Evolutionary conservation across 2,113 vertebrate species (phyloP), one percentile per base, ranked within the genome.

Genomic region (Herpetotheres cachinnans): DNA sequence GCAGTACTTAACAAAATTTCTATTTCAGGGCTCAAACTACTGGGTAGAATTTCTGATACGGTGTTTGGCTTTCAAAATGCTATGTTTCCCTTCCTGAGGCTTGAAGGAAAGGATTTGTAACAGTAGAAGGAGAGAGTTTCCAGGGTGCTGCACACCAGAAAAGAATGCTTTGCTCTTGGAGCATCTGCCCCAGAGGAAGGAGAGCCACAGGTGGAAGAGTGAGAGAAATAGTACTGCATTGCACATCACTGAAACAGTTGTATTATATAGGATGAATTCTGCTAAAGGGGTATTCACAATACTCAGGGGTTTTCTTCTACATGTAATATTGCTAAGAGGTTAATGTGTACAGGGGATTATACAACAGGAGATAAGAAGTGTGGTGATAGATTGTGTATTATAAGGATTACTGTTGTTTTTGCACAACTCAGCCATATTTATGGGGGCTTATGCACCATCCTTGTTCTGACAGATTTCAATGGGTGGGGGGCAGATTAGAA

Each of bases 21-120:
- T 95, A 83, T 97, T 95, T 94, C 71, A 92, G 58, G 42, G 54
- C 22, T 94, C 82, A 89, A 95, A 95, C 62, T 81, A 59, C 88
- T 0, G 70, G 90, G 82, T 92, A 81, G 87, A 77, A 63, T 90
- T 93, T 83, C 52, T 87, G 25, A 65, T 91, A 50, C 1, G 71
- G 58, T 59, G 27, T 82, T 87, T 82, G 71, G 32, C 70, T 96
- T 97, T 89, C 81, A 81, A 82, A 96, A 89, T 78, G 24, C 50
- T 91, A 29, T 59, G 27, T 95, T 96, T 89, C 54, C 10, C 30
- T 93, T 89, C 70, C 71, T 77, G 62, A 77, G 25, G 32, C 47
- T 85, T 58, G 40, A 72, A 74, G 56, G 71, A 82, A 82, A 63
- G 38, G 36, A 62, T 92, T 70, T 95, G 21, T 86, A 90, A 47